Conservation (phyloP, 1,140 invertebrate species). For the Antheraea pernyi region DNA sequence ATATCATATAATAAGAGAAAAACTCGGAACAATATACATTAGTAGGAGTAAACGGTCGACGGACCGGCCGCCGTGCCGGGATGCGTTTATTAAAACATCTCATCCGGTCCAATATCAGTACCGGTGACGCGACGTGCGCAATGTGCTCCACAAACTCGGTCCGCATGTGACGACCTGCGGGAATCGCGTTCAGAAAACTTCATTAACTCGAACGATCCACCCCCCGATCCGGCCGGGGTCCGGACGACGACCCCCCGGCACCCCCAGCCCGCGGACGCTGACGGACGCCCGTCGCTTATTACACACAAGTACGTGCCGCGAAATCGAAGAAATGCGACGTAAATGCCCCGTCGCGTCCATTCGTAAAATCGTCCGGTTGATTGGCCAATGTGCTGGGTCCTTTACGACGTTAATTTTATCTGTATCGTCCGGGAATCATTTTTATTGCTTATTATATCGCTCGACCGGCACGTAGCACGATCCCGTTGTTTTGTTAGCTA, state of each 20-base stretch:
- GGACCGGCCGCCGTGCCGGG: slow-evolving; percentile 27
- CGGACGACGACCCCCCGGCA: background rate
- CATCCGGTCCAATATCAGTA: slow-evolving; percentile 64
- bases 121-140: slow-evolving; percentile 52
- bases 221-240: too few relatives aligned
- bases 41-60: slow-evolving; percentile 50
- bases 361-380: slow-evolving; percentile 47
- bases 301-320: slow-evolving; percentile 72
- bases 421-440: slow-evolving; percentile 38
- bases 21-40: slow-evolving; percentile 73
- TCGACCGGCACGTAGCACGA: too few relatives aligned
- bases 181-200: slow-evolving; percentile 76
- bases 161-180: slow-evolving; percentile 74
- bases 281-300: slow-evolving; percentile 72
- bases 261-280: slow-evolving; percentile 34
- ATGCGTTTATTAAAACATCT: slow-evolving; percentile 78
- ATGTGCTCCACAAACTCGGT: slow-evolving; percentile 73
- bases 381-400: slow-evolving; percentile 60
- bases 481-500: too few relatives aligned
- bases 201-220: slow-evolving; percentile 59
- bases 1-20: slow-evolving; percentile 60
- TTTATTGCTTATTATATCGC: too few relatives aligned
- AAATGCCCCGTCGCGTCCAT: slow-evolving; percentile 46
- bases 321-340: slow-evolving; percentile 76
- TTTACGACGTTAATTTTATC: slow-evolving; percentile 70